phyloP scores from a whole-genome alignment of 1,140 invertebrate genomes.

The Mactra quadrangularis region DNA sequence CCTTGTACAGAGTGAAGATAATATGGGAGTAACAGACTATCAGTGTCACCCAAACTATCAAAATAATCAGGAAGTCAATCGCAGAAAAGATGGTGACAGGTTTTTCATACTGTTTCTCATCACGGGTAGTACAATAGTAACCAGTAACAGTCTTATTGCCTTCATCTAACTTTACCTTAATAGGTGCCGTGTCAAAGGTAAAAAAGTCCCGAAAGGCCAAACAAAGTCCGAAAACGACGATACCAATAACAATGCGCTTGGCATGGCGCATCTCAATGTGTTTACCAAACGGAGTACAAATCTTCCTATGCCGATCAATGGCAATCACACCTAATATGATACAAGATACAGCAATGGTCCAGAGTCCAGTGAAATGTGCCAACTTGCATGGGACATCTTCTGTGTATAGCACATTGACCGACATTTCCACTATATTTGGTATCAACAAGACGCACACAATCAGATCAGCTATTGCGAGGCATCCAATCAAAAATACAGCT shows the following conservation, averaged over 20 bases:
- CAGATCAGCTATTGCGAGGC: constrained; percentile 4
- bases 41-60: constrained; percentile 23
- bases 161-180: not conserved
- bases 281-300: constrained; percentile 28
- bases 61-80: constrained; percentile 8
- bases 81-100: not conserved
- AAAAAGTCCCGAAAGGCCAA: constrained; percentile 18
- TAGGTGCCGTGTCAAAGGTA: constrained; percentile 7
- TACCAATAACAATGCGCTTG: constrained; percentile 20
- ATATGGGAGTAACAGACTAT: constrained; percentile 13
- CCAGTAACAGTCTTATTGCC: not conserved
- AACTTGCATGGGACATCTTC: constrained; percentile 10
- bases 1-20: constrained; percentile 7
- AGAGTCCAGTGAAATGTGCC: constrained; percentile 8
- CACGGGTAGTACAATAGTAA: constrained; percentile 12
- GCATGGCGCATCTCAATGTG: not conserved
- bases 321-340: constrained; percentile 16
- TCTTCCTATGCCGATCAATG: constrained; percentile 47
- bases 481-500: constrained; percentile 4
- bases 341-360: constrained; percentile 2
- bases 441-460: constrained; percentile 12
- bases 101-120: not conserved
- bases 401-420: constrained; percentile 19
- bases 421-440: constrained; percentile 25
- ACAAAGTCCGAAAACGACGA: constrained; percentile 15